Evolutionary conservation across 1,140 invertebrate species (phyloP), one percentile per base, ranked within the genome.

Genomic region (Drosophila mojavensis): DNA sequence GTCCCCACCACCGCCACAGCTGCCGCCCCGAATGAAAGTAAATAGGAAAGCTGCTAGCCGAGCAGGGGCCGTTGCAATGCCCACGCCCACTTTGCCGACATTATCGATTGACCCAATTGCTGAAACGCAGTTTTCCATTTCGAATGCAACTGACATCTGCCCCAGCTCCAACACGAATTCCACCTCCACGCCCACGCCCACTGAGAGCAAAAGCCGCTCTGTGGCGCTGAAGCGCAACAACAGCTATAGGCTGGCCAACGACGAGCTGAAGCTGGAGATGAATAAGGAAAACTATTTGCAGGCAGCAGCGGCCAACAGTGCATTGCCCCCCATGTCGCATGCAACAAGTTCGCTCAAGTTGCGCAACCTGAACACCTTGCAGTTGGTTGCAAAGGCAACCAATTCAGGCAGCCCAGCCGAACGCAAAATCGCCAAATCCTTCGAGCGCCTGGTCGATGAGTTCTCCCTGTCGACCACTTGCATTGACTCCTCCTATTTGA

Each of bases 161-260:
- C 43, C 54, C 58, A 69, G 56, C 58, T 30, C 36, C 63, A 58
- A 0, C 17, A 13, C 63, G 47, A 56, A 36, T 28, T 36, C 50
- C 54, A 66, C 53, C 60, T 36, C 20, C 17, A 17, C 17, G 17
- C 33, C 41, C 47, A 17, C 39, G 1, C 55, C 30, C 60, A 28
- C 36, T 5, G 36, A 20, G 30, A 55, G 30, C 55, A 65, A 59
- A 54, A 24, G 78, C 54, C 75, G 78, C 53, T 59, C 66, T 41
- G 63, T 30, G 26, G 90, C 88, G 39, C 93, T 97, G 28, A 97
- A 97, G 93, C 94, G 97, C 50, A 97, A 96, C 91, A 96, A 97
- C 90, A 97, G 96, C 92, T 97, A 97, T 90, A 95, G 96, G 69
- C 94, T 97, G 91, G 97, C 97, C 1, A 97, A 97, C 92, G 89